phyloP scores from a whole-genome alignment of 2,888 invertebrate genomes.

The Orthosia cruda region DNA sequence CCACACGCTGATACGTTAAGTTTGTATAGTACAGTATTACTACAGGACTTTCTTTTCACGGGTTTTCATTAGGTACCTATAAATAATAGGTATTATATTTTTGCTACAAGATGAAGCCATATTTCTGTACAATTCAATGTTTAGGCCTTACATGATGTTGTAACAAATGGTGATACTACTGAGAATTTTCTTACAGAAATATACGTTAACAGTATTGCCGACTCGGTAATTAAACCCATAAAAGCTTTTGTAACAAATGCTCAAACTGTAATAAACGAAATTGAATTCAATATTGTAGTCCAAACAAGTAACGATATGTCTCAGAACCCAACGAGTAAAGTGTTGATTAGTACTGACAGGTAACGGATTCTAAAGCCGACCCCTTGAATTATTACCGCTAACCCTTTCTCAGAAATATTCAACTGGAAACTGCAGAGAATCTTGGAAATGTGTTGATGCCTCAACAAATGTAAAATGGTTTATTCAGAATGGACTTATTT shows the following conservation, averaged over 20 bases:
- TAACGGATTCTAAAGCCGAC: constrained; percentile 16
- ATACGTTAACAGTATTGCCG: neutral
- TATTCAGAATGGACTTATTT: constrained; percentile 29
- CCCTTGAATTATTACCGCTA: constrained; percentile 38
- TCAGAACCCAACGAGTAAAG: constrained; percentile 2
- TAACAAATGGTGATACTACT: neutral
- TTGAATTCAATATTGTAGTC: constrained; percentile 9
- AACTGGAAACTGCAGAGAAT: constrained; percentile 20
- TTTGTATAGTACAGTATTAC: neutral
- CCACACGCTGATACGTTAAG: neutral
- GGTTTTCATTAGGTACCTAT: no score
- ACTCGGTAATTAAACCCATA: neutral
- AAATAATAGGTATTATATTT: neutral
- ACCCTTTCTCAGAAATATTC: constrained; percentile 32
- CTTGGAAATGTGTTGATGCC: constrained; percentile 19
- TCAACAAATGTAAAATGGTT: constrained; percentile 25
- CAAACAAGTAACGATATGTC: neutral
- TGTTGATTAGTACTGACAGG: constrained; percentile 54
- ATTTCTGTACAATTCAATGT: neutral
- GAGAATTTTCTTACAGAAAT: neutral
- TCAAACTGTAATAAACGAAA: neutral
- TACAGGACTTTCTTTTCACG: no score
- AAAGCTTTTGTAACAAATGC: neutral
- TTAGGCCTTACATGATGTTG: rapidly evolving
- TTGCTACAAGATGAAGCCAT: neutral